phyloP scores from a whole-genome alignment of 2,113 vertebrate species.

The Ceuthmochares aereus region DNA sequence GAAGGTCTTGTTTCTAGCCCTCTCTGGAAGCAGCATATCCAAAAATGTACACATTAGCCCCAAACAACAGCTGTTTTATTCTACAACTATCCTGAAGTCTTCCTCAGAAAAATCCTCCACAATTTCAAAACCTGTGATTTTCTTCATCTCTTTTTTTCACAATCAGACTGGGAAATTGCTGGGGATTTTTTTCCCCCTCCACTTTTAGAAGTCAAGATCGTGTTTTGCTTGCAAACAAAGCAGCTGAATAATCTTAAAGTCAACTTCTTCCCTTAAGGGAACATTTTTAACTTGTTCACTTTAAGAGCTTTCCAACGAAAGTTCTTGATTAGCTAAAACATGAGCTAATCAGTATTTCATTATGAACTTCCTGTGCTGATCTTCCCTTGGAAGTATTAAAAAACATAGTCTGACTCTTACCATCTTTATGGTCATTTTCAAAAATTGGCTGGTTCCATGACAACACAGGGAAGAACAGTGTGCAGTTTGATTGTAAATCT shows the following conservation, averaged over 20 bases:
- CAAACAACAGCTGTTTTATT: neutral
- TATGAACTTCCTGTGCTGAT: neutral
- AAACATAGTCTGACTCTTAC: neutral
- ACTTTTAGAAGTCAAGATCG: neutral
- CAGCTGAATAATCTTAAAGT: neutral
- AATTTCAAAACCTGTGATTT: slow-evolving; percentile 7
- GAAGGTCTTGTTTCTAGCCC: neutral
- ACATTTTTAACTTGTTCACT: neutral
- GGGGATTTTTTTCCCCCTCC: neutral
- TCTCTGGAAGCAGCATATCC: neutral
- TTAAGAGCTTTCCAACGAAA: neutral
- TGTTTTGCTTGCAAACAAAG: neutral
- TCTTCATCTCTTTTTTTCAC: neutral
- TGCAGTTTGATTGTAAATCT: neutral
- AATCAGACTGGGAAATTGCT: neutral
- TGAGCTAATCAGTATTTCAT: neutral
- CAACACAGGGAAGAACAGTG: neutral
- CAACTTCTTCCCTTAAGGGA: neutral
- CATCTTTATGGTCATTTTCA: neutral
- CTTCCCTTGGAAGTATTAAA: neutral
- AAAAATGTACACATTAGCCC: neutral
- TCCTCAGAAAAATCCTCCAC: neutral
- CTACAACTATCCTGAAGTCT: neutral
- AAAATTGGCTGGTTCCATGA: neutral
- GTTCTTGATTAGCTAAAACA: neutral